These are phyloP conservation scores for Scaptomyza caliginosa DNA, from an alignment of 2,888 invertebrate species.

Conservation along the genomic window DNA sequence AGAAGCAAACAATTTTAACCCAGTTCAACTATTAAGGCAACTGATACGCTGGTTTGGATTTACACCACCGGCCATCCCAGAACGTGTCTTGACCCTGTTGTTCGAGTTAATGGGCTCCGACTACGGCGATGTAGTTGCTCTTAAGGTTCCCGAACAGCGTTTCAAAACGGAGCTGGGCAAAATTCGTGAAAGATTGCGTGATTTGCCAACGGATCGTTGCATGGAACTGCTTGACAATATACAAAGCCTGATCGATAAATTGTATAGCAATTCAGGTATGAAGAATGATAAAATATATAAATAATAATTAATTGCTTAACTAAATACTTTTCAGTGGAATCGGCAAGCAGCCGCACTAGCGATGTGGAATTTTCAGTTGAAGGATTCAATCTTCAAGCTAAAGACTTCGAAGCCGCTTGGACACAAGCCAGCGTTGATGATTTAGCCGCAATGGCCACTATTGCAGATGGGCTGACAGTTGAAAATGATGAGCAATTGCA, in stretches of 20 bases:
- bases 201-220: neutral
- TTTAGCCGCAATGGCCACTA: conserved; percentile 69
- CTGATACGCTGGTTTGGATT: conserved; percentile 82
- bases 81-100: conserved; percentile 77
- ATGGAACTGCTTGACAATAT: neutral
- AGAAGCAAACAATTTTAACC: conserved; percentile 73
- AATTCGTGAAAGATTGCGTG: conserved; percentile 50
- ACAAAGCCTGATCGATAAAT: neutral
- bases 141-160: conserved; percentile 67
- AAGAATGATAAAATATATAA: neutral
- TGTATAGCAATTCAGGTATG: neutral
- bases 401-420: conserved; percentile 81
- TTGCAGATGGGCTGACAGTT: conserved; percentile 58
- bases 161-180: conserved; percentile 77
- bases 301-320: neutral
- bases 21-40: conserved; percentile 79
- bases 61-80: conserved; percentile 67
- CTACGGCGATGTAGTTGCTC: conserved; percentile 59
- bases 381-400: conserved; percentile 1
- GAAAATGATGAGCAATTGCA: conserved; percentile 55
- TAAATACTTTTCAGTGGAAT: conserved; percentile 8
- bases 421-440: conserved; percentile 71
- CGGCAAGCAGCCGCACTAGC: neutral
- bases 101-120: conserved; percentile 74
- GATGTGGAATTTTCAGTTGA: conserved; percentile 7